Base-by-base conservation (phyloP, 2,888 invertebrate genomes). In the Eueremaeus valkanovi region DNA sequence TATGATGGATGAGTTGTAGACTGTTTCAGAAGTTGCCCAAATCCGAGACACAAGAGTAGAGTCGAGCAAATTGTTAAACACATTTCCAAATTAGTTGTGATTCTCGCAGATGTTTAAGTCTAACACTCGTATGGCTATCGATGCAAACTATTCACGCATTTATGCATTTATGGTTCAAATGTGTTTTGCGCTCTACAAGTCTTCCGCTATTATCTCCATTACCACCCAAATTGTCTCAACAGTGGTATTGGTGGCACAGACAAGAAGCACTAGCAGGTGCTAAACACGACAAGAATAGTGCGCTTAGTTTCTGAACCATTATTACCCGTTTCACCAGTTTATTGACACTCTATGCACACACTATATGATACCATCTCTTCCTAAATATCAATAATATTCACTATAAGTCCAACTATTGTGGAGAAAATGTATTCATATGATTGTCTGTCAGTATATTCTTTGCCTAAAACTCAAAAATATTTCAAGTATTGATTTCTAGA, bases 61-160 rank as follows among this genome's bases (percentile, higher is more conserved):
- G 31, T n/a, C n/a, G n/a, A n/a, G n/a, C n/a, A 27, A 61, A 61
- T 61, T 61, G 61, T 61, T 61, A 8, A 55, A 55, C 55, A 55
- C 55, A 55, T 61, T 33, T 61, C 16, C n/a, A 61, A 61, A 61
- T 61, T 61, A 13, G 61, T 61, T 61, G 9, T 61, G 24, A 31
- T 61, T 61, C 29, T 61, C 31, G 31, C 61, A 61, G 61, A 61
- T 61, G 61, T 61, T 61, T 61, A n/a, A n/a, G n/a, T n/a, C n/a
- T n/a, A n/a, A n/a, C n/a, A n/a, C n/a, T n/a, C n/a, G n/a, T n/a
- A n/a, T n/a, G n/a, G n/a, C n/a, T n/a, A n/a, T n/a, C n/a, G n/a
- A n/a, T n/a, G n/a, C n/a, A n/a, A n/a, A n/a, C n/a, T n/a, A n/a
- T n/a, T n/a, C n/a, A n/a, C n/a, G n/a, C n/a, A n/a, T n/a, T n/a